Evolutionary conservation across 2,888 invertebrate species (phyloP), one percentile per base, ranked within the genome.

Genomic region (Aplocera efformata): DNA sequence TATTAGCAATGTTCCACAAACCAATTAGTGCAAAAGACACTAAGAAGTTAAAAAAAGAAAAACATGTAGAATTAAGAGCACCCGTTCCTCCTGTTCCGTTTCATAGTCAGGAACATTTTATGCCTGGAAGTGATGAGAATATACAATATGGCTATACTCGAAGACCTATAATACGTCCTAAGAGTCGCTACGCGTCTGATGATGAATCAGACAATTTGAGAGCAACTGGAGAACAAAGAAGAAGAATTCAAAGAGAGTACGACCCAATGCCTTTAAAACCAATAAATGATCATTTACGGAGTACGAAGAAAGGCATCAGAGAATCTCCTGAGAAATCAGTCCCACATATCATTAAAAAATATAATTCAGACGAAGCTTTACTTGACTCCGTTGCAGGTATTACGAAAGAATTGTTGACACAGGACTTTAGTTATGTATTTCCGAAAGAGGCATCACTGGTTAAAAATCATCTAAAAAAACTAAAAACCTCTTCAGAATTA

Each of bases 361-460:
- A 55, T 45, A 32, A 47, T 33, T 65, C 67, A 1, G 48, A 59
- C 23, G 56, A 61, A 35, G 30, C 48, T 22, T 23, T 58, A 20
- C 9, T 47, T 6, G 36, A 40, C 28, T 47, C 24, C 7, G 8
- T 29, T 10, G 10, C 10, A 10, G 32, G 28, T 7, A 32, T 10
- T 8, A 40, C 39, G 30, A 36, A 28, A 28, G 28, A 34, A 26
- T 3, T 24, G 20, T 25, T 53, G 2, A n/a, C n/a, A n/a, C 68
- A 68, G 56, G 62, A 58, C 34, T 72, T 74, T 48, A 62, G 48
- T 32, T 79, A 67, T 47, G 52, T 63, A 47, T 81, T 82, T 56
- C 70, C 67, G 10, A 57, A 60, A 48, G 49, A 40, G 6, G 46
- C 10, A 28, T 27, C 22, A 31, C 32, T 41, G 10, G 32, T 46